Base-by-base conservation (phyloP, 2,888 invertebrate genomes). In the Habroteleia sp. region DNA sequence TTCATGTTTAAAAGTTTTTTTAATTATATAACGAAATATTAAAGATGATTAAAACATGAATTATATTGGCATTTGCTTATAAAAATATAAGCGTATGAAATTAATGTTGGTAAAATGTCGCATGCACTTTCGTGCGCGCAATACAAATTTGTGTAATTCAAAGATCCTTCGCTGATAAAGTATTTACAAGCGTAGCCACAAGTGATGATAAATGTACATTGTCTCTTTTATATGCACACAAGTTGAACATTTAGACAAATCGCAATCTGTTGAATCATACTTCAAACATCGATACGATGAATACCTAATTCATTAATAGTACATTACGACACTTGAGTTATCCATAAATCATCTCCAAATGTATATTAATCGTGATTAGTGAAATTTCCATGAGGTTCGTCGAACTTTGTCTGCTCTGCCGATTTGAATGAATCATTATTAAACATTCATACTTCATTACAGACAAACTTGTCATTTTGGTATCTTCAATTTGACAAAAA, bases 401-500 rank as follows among this genome's bases (percentile, higher is more conserved):
- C 29, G 46, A 60, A 46, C 37, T 46, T 44, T 29, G 29, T 11
- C 39, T 6, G 14, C 58, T 16, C 11, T 11, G 8, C 35, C 27
- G 46, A 60, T 48, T 48, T 37, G 17, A 48, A 42, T 42, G 65
- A 52, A 17, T 42, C 52, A 42, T 52, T 42, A 42, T 42, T 52
- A 52, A 42, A 33, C 23, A 52, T 52, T 65, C 44, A 65, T 16
- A 16, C 16, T 16, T 44, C 41, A 52, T 52, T 7, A 65, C 52
- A 52, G 42, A 50, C 23, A 5, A 50, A 37, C 10, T 60, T 17
- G 25, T 60, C 29, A 20, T 11, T 48, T 16, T 6, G 4, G 27
- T 16, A 29, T 17, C 33, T 58, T 31, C 33, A 10, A 54, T 54
- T 39, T 29, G 16, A n/a, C 54, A 17, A 29, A 27, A 20, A n/a